Evolutionary conservation across 2,888 invertebrate species (phyloP).

Genomic region (Apamea sordens): DNA sequence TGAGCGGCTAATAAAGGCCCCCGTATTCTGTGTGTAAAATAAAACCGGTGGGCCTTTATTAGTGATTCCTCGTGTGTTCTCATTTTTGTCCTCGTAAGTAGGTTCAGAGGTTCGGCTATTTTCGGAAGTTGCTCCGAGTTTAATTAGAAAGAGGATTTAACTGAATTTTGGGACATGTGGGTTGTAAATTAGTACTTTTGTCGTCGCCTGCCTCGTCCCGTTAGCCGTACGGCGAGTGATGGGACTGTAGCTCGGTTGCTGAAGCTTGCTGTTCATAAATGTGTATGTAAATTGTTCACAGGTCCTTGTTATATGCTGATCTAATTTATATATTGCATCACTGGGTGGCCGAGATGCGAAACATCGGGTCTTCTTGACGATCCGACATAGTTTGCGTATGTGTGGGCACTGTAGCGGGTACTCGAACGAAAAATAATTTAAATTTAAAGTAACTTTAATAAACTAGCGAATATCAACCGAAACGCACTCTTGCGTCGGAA

Average conservation of each 20-base stretch:
- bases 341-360: no score
- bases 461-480: no score
- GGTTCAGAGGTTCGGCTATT: slow-evolving; percentile 57
- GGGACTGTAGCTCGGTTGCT: not conserved
- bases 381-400: no score
- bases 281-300: not conserved
- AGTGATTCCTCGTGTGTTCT: slow-evolving; percentile 65
- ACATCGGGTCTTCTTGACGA: no score
- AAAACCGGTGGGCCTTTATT: slow-evolving; percentile 66
- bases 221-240: not conserved
- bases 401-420: no score
- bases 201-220: slow-evolving; percentile 17
- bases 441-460: no score
- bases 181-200: slow-evolving; percentile 40
- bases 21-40: slow-evolving; percentile 68
- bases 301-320: not conserved
- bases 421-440: no score
- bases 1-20: slow-evolving; percentile 68
- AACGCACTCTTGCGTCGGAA: no score
- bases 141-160: slow-evolving; percentile 60
- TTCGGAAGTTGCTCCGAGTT: slow-evolving; percentile 55
- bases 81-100: slow-evolving; percentile 59
- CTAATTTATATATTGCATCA: not conserved
- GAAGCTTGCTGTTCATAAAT: not conserved
- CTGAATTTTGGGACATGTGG: slow-evolving; percentile 36